Evolutionary conservation across 2,797 vertebrate species (phyloP).

Genomic region (Eupleurogrammus muticus): DNA sequence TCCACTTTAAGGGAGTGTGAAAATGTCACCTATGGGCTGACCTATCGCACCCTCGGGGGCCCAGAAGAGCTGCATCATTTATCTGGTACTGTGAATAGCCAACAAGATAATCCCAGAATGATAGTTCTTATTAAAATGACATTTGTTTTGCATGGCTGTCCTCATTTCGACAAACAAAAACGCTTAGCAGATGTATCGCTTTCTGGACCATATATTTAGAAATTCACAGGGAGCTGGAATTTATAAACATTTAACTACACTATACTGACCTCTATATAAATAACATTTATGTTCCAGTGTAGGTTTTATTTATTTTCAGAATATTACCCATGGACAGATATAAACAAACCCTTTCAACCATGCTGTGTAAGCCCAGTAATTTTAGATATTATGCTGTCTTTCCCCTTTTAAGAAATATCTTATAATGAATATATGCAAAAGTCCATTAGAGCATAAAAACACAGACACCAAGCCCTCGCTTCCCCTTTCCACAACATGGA

Average conservation of each 20-base stretch:
- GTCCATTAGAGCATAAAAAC: slow-evolving; percentile 76
- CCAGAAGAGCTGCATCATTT: slow-evolving; percentile 45
- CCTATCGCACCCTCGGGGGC: slow-evolving; percentile 52
- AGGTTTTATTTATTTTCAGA: slow-evolving; percentile 38
- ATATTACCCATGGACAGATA: slow-evolving; percentile 47
- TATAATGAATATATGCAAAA: slow-evolving; percentile 81
- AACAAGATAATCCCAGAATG: slow-evolving; percentile 30
- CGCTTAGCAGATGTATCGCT: neutral
- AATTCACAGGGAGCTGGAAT: neutral
- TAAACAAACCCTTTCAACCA: slow-evolving; percentile 60
- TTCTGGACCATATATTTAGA: neutral
- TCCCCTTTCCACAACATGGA: slow-evolving; percentile 65
- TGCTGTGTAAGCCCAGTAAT: slow-evolving; percentile 35
- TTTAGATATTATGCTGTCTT: slow-evolving; percentile 50
- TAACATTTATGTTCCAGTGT: slow-evolving; percentile 33
- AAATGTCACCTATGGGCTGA: slow-evolving; percentile 66
- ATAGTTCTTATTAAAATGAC: slow-evolving; percentile 19
- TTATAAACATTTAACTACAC: neutral
- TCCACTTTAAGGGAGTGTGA: slow-evolving; percentile 70
- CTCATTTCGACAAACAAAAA: slow-evolving; percentile 20
- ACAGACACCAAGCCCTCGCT: slow-evolving; percentile 66
- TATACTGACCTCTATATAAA: slow-evolving; percentile 53
- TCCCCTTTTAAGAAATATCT: slow-evolving; percentile 61
- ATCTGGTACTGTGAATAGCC: slow-evolving; percentile 45
- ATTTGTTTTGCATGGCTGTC: slow-evolving; percentile 5